Evolutionary conservation across 1,140 invertebrate genomes (phyloP), one percentile per base, ranked within the genome.

Genomic region (Drosophila rufa): DNA sequence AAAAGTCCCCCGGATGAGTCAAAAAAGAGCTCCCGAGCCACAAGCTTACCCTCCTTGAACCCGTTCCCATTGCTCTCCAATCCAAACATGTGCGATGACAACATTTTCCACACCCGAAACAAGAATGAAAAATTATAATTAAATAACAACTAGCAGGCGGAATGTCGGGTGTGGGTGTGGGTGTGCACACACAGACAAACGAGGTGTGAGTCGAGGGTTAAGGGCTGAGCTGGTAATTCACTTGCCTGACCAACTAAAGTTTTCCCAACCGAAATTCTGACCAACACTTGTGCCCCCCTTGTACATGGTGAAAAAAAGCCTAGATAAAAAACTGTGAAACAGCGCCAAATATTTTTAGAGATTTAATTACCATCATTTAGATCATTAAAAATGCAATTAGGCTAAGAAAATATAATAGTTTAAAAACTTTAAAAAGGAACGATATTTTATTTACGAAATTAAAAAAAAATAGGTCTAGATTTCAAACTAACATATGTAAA

Each of bases 41-140:
- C 15, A 14, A 30, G 5, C 27, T 30, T 33, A 9, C 22, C 30
- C 50, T 5, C 36, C 19, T 19, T 48, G 19, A 59, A 15, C 53
- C 27, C 45, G 12, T 17, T 45, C 30, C 42, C 43, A 22, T 17
- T 17, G n/a, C 19, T 51, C 30, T 15, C 25, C n/a, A 57, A 75
- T 30, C 25, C 40, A 51, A 75, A 58, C 61, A 76, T 65, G 43
- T 71, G 38, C 56, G 75, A 77, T 77, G 75, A 77, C 75, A 77
- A 76, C 73, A 77, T 68, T 77, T 76, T 77, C 48, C 62, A 76
- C 75, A 68, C 55, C 62, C 62, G 71, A 62, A 75, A 62, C 51
- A 56, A 60, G 75, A 64, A 66, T 61, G 61, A 60, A 82, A 82
- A 82, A 82, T 82, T 60, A 83, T 83, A 83, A 82, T 82, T 82